phyloP scores from a whole-genome alignment of 1,140 invertebrate genomes.

The Bemisia tabaci region DNA sequence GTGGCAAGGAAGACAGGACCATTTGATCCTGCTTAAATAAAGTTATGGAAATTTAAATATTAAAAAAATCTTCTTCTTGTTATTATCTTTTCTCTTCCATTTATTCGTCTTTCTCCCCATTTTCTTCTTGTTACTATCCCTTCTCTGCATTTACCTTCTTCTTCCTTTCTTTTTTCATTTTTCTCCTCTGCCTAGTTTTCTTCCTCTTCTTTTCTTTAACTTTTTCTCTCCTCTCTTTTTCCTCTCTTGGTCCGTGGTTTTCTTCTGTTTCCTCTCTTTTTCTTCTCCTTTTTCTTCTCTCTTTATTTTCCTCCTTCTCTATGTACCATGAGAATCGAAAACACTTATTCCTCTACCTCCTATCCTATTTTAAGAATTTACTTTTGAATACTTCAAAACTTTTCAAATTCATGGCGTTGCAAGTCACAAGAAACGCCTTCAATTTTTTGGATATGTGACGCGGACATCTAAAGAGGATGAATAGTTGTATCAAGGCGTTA shows the following conservation, averaged over 20 bases:
- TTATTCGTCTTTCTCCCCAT: neutral
- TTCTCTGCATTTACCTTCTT: neutral
- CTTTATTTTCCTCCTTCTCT: no score
- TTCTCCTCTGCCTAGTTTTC: neutral
- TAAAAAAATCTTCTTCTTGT: slow-evolving; percentile 3
- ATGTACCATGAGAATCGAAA: no score
- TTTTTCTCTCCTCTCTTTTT: slow-evolving; percentile 1
- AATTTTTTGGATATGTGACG: no score
- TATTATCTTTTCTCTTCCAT: slow-evolving; percentile 5
- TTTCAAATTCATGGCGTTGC: no score
- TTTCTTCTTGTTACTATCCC: neutral
- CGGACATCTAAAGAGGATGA: no score
- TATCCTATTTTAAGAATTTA: no score
- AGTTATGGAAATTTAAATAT: neutral
- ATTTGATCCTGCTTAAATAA: neutral
- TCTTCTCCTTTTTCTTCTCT: no score
- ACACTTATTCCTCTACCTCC: no score
- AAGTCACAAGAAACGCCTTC: no score
- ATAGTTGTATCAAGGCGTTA: no score
- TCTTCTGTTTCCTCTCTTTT: slow-evolving; percentile 1
- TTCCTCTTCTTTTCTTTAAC: neutral
- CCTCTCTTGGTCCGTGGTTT: neutral
- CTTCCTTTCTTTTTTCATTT: neutral
- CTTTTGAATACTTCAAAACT: no score
- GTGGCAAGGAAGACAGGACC: neutral